Conservation (phyloP, 2,113 vertebrate genomes). For the Hiodon alosoides region DNA sequence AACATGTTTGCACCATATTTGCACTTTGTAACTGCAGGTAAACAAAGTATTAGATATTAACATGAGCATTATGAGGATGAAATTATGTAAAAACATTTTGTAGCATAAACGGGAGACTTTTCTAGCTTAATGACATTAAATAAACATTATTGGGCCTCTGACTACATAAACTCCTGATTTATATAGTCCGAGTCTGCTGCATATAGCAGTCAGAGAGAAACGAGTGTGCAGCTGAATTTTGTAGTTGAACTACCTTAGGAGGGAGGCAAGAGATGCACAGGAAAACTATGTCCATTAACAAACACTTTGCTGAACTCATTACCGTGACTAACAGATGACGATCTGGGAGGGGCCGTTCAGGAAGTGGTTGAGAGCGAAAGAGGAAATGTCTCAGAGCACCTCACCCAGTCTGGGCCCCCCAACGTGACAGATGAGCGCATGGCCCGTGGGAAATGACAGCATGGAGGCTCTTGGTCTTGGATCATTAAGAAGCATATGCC, state of each 20-base stretch:
- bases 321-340: conserved; percentile 62
- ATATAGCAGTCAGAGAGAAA: neutral
- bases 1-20: neutral
- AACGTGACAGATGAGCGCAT: conserved; percentile 74
- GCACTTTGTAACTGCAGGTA: neutral
- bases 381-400: conserved; percentile 75
- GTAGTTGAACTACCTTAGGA: neutral
- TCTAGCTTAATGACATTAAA: no score
- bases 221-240: neutral
- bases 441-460: conserved; percentile 76
- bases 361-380: conserved; percentile 71
- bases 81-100: no score
- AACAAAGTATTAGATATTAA: neutral
- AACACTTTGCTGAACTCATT: conserved; percentile 71
- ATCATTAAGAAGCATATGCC: conserved; percentile 85
- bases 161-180: no score
- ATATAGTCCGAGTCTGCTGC: neutral
- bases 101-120: no score
- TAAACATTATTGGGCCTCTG: no score
- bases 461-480: conserved; percentile 76
- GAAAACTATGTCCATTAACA: neutral
- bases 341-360: conserved; percentile 61
- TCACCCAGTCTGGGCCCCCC: conserved; percentile 73
- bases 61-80: neutral
- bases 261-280: neutral